phyloP scores from a whole-genome alignment of 2,888 invertebrate genomes.

The Apomyelois bistriatella region DNA sequence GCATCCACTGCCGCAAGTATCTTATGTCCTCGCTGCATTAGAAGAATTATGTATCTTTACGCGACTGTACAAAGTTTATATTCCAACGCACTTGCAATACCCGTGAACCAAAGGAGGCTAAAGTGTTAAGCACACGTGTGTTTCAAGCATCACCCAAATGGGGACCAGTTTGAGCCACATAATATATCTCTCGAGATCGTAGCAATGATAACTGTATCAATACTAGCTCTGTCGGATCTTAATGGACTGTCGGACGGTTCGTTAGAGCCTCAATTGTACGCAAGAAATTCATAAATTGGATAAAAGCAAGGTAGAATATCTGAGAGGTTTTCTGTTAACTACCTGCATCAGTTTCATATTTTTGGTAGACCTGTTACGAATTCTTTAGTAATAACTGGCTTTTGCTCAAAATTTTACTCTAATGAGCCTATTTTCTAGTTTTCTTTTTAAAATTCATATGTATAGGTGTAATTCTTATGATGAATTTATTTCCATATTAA shows the following conservation, averaged over 20 bases:
- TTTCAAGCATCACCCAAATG: constrained; percentile 69
- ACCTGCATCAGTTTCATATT: neutral
- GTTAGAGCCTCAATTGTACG: constrained; percentile 25
- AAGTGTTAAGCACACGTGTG: constrained; percentile 70
- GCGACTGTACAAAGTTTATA: constrained; percentile 20
- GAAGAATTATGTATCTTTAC: constrained; percentile 29
- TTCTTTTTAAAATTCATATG: too few relatives aligned
- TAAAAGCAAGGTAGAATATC: neutral
- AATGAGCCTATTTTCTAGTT: too few relatives aligned
- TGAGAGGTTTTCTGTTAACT: neutral
- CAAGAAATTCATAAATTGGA: constrained; percentile 16
- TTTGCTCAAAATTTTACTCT: too few relatives aligned
- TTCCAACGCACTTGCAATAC: neutral
- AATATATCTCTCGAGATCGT: constrained; percentile 62
- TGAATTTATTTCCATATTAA: too few relatives aligned
- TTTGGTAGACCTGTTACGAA: too few relatives aligned
- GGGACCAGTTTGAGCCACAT: constrained; percentile 58
- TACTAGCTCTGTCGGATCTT: constrained; percentile 43
- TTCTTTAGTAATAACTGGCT: too few relatives aligned
- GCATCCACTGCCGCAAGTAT: constrained; percentile 41
- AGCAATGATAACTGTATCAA: constrained; percentile 60
- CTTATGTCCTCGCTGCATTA: constrained; percentile 28
- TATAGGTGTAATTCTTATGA: too few relatives aligned
- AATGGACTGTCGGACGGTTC: constrained; percentile 40
- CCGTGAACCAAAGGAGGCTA: constrained; percentile 38